A percentile compares a stretch with the other conserved stretches of the same genome.
Conservation (phyloP, 2,797 vertebrate species). For the Neosilurus hyrtlii region DNA sequence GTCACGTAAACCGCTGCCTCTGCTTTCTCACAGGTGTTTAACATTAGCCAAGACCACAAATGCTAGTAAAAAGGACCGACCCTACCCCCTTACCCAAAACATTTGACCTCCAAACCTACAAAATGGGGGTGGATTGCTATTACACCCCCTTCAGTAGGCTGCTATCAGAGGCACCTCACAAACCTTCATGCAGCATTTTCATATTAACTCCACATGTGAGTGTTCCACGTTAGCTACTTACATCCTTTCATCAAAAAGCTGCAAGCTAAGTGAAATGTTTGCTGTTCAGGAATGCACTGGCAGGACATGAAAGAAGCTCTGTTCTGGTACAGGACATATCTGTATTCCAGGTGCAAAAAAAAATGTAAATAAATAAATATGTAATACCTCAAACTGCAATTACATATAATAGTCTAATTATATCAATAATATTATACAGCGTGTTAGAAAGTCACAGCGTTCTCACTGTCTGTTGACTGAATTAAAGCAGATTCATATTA, state of each 20-base stretch:
- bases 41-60: slow-evolving; percentile 53
- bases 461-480: slow-evolving; percentile 21
- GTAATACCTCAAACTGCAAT: slow-evolving; percentile 27
- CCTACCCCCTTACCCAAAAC: slow-evolving; percentile 35
- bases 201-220: slow-evolving; percentile 37
- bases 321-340: slow-evolving; percentile 17
- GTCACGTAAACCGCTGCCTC: slow-evolving; percentile 41
- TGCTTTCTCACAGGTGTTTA: slow-evolving; percentile 56
- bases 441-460: neutral
- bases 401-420: slow-evolving; percentile 41
- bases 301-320: slow-evolving; percentile 30
- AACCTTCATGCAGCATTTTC: slow-evolving; percentile 24
- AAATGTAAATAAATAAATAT: slow-evolving; percentile 23
- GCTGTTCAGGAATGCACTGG: slow-evolving; percentile 11
- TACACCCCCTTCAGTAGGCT: neutral
- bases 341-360: slow-evolving; percentile 16
- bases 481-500: slow-evolving; percentile 4
- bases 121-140: slow-evolving; percentile 9
- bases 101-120: slow-evolving; percentile 42
- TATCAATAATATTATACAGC: neutral
- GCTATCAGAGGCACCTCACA: neutral
- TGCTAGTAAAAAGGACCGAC: slow-evolving; percentile 34
- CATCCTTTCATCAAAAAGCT: slow-evolving; percentile 24
- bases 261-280: slow-evolving; percentile 25
- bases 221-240: slow-evolving; percentile 27